phyloP scores from a whole-genome alignment of 2,888 invertebrate genomes.

The Drosophila suboccidentalis region DNA sequence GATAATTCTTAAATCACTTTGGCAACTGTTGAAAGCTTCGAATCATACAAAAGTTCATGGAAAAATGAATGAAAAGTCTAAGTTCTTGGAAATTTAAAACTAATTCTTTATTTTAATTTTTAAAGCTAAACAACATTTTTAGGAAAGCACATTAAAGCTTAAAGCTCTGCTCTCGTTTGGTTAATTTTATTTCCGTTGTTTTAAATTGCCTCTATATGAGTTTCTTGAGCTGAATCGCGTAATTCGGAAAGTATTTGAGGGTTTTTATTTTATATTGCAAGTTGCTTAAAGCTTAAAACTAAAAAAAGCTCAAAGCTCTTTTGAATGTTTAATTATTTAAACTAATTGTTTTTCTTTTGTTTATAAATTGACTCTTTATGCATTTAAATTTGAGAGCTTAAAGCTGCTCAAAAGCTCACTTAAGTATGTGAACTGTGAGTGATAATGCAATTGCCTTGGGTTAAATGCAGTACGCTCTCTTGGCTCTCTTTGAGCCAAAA shows the following conservation, averaged over 20 bases:
- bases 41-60: background rate
- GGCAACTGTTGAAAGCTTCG: background rate
- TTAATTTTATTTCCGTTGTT: too few species aligned
- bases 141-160: background rate
- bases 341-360: background rate
- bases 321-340: background rate
- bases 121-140: background rate
- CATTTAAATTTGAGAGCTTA: background rate
- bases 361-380: background rate
- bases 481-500: constrained; percentile 1
- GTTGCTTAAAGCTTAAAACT: background rate
- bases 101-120: background rate
- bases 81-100: background rate
- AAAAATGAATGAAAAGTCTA: background rate
- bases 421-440: background rate
- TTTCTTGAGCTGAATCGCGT: too few species aligned
- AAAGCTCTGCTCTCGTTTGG: background rate
- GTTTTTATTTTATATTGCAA: background rate
- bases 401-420: background rate
- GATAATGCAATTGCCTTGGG: background rate
- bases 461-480: background rate
- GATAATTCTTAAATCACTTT: background rate
- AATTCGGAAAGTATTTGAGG: too few species aligned
- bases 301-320: background rate
- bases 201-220: too few species aligned